Evolutionary conservation across 2,797 vertebrate species (phyloP), one percentile per base, ranked within the genome.

Genomic region (Tenualosa ilisha): DNA sequence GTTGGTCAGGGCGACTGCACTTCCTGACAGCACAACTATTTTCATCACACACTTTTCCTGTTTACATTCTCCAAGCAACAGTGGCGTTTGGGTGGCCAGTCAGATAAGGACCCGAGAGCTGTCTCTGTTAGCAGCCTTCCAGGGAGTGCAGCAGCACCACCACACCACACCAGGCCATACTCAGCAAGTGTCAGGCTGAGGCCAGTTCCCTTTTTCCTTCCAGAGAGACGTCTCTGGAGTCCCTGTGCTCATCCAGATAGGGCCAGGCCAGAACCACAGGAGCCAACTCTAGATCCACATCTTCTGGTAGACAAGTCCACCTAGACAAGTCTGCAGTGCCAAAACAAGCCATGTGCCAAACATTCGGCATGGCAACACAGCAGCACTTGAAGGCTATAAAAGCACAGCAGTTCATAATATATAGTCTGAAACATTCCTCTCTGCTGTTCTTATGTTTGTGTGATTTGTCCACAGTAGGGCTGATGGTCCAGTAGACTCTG

Each of bases 1-100:
- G 75, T 20, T 82, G 68, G 61, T 86, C 83, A 49, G 79, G 43
- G 83, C 88, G 79, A 81, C 82, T 79, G 83, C 59, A 89, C 89
- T 91, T 92, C 90, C 90, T 91, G 82, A 82, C 88, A 87, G 31
- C 8, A 63, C 61, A 9, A 82, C 87, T 89, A 86, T 91, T 90
- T 91, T 92, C 89, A 90, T 88, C 87, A 75, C 82, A 84, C 84
- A 81, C 72, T 65, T 81, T 92, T 92, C 91, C 91, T 91, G 91
- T 92, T 91, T 91, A 91, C 86, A 85, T 88, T 90, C 86, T 83
- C 81, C 43, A 83, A 75, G 83, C 84, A 54, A 81, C 49, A 82
- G 84, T 86, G 82, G 81, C 63, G 85, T 50, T 50, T 86, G 87
- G 85, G 72, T 81, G 53, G 83, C 61, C 56, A n/a, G 86, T 24